Evolutionary conservation across 2,113 vertebrate genomes (phyloP), one percentile per base, ranked within the genome.

Genomic region (Choloepus hoffmanni): DNA sequence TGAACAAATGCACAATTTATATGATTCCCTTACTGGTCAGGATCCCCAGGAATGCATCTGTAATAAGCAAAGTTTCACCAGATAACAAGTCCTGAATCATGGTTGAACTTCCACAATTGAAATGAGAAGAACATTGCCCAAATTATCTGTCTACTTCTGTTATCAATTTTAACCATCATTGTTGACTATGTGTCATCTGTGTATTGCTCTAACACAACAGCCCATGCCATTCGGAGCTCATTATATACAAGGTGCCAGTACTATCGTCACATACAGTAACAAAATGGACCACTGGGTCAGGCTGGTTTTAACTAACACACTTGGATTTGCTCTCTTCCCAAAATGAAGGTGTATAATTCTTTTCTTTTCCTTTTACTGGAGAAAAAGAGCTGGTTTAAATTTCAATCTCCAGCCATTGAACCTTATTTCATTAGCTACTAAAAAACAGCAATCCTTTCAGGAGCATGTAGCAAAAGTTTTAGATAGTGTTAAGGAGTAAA

Each of bases 51-150:
- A 72, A 74, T 13, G 18, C 12, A 74, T 26, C n/a, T 12, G 60
- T 28, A 50, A 95, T 18, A 72, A 91, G n/a, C 8, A 40, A 55
- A 77, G 11, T 70, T 55, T 50, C n/a, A n/a, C 58, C 18, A 28
- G n/a, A 26, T 77, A 45, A 74, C 67, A 82, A 63, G 68, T 28
- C 55, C 67, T 53, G 48, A 76, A 88, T 40, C 10, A 9, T 0
- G 18, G 65, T 0, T 83, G 90, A 70, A 36, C 43, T 92, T 77
- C 82, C 33, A 78, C 40, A 81, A 83, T 62, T 45, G 15, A 58
- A 81, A 94, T 28, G n/a, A 65, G 62, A 84, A 74, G 68, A 86
- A 88, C 73, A 58, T 45, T 95, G 90, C 72, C 43, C 62, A 67
- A 55, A 82, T 89, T n/a, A 78, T 74, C 26, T 24, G 36, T n/a